Percentiles rank a stretch among this genome's conserved stretches.
These are phyloP conservation scores for Aix galericulata DNA, from an alignment of 2,113 vertebrate species.

Conservation along the genomic window DNA sequence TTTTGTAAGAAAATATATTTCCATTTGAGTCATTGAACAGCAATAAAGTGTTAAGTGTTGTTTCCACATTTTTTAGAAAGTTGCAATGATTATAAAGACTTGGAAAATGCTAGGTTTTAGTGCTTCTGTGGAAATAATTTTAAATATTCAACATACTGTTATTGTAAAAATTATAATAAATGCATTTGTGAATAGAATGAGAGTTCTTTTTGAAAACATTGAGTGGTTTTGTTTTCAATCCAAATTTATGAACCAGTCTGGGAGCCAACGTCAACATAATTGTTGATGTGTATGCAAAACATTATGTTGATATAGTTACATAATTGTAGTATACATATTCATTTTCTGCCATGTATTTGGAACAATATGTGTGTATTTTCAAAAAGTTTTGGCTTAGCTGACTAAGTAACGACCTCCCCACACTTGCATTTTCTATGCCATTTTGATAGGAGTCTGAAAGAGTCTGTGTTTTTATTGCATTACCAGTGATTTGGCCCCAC, in stretches of 20 bases:
- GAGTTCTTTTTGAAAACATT: neutral
- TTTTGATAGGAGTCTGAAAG: neutral
- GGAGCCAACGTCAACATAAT: neutral
- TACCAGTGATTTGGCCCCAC: neutral
- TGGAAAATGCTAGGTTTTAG: neutral
- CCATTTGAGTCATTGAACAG: neutral
- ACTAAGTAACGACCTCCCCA: neutral
- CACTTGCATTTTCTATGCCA: neutral
- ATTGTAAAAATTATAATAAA: neutral
- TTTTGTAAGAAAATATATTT: conserved; percentile 39
- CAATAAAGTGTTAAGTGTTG: neutral
- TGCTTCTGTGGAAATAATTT: neutral
- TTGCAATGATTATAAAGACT: neutral
- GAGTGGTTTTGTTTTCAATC: neutral
- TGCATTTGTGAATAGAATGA: neutral
- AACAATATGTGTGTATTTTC: neutral
- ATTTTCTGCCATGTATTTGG: neutral
- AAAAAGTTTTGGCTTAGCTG: neutral
- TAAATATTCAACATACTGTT: neutral
- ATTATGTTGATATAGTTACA: conserved; percentile 5
- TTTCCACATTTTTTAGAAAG: neutral
- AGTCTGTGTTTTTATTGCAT: neutral
- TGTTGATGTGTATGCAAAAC: neutral
- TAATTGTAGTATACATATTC: neutral
- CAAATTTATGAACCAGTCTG: neutral